A percentile compares a stretch with the other conserved stretches of the same genome.
These are phyloP conservation scores for Dryococelus australis DNA, from an alignment of 2,888 invertebrate genomes.

Conservation along the genomic window DNA sequence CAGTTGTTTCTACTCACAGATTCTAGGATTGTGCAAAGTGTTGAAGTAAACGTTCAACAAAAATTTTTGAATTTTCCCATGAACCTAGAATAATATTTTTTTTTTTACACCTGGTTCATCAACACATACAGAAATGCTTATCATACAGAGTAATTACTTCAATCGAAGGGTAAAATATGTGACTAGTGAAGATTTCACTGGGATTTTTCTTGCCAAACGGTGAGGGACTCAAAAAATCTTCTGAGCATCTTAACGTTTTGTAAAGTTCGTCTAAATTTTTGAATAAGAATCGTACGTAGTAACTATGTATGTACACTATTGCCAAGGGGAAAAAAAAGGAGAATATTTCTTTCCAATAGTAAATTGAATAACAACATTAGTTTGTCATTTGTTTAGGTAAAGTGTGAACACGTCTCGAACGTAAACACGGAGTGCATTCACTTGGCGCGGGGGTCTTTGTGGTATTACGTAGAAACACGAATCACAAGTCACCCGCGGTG, in stretches of 20 bases:
- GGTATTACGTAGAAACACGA: too few relatives aligned
- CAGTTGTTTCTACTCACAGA: background rate
- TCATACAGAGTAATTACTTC: background rate
- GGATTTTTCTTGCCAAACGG: background rate
- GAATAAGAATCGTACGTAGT: background rate
- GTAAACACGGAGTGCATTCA: too few relatives aligned
- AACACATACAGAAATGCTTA: conserved; percentile 1
- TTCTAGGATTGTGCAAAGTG: background rate
- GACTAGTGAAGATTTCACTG: background rate
- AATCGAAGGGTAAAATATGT: background rate
- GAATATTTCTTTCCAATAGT: background rate
- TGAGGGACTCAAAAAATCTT: background rate
- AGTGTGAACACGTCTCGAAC: background rate
- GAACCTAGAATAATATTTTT: background rate
- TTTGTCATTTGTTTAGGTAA: background rate
- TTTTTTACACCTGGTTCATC: background rate
- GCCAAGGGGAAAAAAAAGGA: conserved; percentile 1
- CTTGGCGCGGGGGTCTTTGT: too few relatives aligned
- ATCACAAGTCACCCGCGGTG: too few relatives aligned
- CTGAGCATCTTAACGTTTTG: background rate
- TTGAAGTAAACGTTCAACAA: background rate
- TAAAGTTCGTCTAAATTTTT: background rate
- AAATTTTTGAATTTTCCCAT: background rate
- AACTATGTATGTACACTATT: background rate
- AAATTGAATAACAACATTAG: conserved; percentile 7